phyloP scores from a whole-genome alignment of 2,888 invertebrate species.

The Diplolepis rosae region DNA sequence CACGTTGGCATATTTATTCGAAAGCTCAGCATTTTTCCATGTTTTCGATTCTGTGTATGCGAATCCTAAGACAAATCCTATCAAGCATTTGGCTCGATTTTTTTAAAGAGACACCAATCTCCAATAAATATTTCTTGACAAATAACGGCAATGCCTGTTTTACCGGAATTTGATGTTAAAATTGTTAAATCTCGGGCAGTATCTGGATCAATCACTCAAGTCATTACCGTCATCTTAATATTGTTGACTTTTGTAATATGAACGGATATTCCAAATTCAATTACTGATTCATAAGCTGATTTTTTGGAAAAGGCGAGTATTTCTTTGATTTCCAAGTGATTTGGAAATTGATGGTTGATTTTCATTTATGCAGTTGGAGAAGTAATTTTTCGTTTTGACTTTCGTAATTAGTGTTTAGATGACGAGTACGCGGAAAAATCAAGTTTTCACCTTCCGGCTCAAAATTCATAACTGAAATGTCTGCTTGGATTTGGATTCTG shows the following conservation, averaged over 20 bases:
- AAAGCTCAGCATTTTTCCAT: conserved; percentile 27
- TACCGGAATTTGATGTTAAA: conserved; percentile 3
- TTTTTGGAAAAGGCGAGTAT: conserved; percentile 9
- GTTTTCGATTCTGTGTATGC: conserved; percentile 29
- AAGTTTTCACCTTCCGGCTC: background rate
- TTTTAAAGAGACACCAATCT: conserved; percentile 41
- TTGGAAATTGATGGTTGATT: background rate
- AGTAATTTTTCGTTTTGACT: conserved; percentile 22
- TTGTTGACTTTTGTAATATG: background rate
- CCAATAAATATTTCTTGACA: conserved; percentile 31
- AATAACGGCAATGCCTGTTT: conserved; percentile 7
- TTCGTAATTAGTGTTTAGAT: conserved; percentile 28
- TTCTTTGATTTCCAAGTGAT: conserved; percentile 10
- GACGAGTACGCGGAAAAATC: conserved; percentile 13
- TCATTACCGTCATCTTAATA: background rate
- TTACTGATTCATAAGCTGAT: conserved; percentile 13
- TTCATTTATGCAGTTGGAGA: background rate
- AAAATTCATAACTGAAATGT: conserved; percentile 39
- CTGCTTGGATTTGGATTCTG: conserved; percentile 39
- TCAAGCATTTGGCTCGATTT: conserved; percentile 19
- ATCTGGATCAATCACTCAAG: background rate
- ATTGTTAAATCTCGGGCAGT: conserved; percentile 9
- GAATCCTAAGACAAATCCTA: conserved; percentile 35
- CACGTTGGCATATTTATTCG: conserved; percentile 22
- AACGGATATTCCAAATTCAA: background rate